A percentile compares a stretch with the other conserved stretches of the same genome.
Evolutionary conservation across 2,888 invertebrate species (phyloP).

Genomic region (Incurvaria masculella): DNA sequence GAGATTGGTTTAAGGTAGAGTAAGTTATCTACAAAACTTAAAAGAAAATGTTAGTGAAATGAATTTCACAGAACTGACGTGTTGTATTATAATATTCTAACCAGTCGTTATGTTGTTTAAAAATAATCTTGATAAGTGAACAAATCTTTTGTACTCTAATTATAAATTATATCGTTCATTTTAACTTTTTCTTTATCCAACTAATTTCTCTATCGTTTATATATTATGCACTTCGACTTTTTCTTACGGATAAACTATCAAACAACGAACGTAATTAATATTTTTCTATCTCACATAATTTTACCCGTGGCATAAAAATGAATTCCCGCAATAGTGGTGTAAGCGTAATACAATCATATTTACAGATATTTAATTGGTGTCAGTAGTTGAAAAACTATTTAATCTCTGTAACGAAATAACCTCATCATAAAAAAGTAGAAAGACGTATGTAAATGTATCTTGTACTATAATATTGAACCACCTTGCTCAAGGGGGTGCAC

Average conservation of each 20-base stretch:
- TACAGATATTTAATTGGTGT: conserved; percentile 43
- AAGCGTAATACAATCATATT: conserved; percentile 24
- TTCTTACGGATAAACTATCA: conserved; percentile 15
- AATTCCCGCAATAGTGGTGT: conserved; percentile 16
- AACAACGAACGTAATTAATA: conserved; percentile 39
- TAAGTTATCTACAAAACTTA: conserved; percentile 5
- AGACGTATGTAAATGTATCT: conserved; percentile 24
- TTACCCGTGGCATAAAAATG: not conserved
- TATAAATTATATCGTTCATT: conserved; percentile 43
- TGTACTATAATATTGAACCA: not conserved
- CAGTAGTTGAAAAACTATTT: conserved; percentile 18
- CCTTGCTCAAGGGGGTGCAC: conserved; percentile 9
- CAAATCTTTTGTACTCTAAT: conserved; percentile 42
- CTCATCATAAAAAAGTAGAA: conserved; percentile 25
- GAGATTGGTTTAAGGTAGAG: not conserved
- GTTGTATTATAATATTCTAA: conserved; percentile 40
- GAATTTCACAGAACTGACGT: conserved; percentile 55
- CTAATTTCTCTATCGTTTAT: not conserved
- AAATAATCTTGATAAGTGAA: conserved; percentile 32
- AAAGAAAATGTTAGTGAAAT: conserved; percentile 45
- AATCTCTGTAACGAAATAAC: conserved; percentile 22
- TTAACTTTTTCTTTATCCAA: conserved; percentile 19
- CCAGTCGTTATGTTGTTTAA: conserved; percentile 45
- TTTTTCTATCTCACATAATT: conserved; percentile 23
- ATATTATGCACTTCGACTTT: not conserved